These are phyloP conservation scores for Phenganax stokvisi DNA, from an alignment of 92 coral and sea anemone genomes.

Conservation along the genomic window DNA sequence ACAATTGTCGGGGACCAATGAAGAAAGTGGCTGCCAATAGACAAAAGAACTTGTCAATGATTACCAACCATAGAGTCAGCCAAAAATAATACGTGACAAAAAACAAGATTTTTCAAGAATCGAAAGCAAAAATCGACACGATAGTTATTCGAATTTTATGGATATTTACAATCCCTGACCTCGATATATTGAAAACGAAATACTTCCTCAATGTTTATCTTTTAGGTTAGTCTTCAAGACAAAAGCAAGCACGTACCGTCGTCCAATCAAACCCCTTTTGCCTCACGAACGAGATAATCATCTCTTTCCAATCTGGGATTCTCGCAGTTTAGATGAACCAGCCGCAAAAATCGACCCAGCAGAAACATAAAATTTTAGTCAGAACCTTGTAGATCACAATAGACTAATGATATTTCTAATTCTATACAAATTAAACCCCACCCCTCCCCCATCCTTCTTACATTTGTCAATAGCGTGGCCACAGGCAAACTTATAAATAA, in stretches of 20 bases:
- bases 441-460: background rate
- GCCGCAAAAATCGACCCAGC: background rate
- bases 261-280: constrained; percentile 68
- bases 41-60: no score
- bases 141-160: no score
- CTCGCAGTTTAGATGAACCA: constrained; percentile 53
- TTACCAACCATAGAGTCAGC: no score
- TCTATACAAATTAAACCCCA: constrained; percentile 6
- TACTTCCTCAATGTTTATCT: background rate
- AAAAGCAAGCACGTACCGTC: constrained; percentile 54
- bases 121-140: no score
- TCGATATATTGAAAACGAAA: no score
- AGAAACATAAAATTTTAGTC: background rate
- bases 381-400: background rate
- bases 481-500: constrained; percentile 21
- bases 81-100: no score
- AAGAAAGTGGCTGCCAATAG: no score
- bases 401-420: constrained; percentile 19
- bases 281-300: constrained; percentile 71
- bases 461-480: background rate
- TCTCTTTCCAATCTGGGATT: constrained; percentile 65
- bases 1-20: no score
- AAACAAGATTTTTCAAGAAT: no score
- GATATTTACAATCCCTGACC: no score
- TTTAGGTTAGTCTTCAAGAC: constrained; percentile 70